A percentile compares a stretch with the other conserved stretches of the same genome.
phyloP scores from a whole-genome alignment of 2,888 invertebrate genomes.

The Lycocerus yunnanus region DNA sequence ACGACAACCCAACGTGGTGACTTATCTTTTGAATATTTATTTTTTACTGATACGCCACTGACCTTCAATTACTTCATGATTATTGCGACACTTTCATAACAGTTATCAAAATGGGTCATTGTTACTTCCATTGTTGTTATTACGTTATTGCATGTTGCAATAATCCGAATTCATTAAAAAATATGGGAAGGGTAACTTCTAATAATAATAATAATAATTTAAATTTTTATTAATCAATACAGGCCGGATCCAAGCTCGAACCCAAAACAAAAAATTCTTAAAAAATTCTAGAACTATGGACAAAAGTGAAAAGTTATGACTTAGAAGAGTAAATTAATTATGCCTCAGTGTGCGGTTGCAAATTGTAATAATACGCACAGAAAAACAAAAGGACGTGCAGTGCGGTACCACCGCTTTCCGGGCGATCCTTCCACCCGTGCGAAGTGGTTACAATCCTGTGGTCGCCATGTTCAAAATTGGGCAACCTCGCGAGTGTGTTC shows the following conservation, averaged over 20 bases:
- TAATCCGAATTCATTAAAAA: background rate
- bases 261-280: background rate
- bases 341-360: constrained; percentile 65
- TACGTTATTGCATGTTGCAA: background rate
- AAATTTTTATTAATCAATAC: background rate
- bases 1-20: background rate
- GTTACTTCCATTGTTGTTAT: constrained; percentile 6
- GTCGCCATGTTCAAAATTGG: constrained; percentile 59
- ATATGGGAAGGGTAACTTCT: background rate
- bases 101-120: constrained; percentile 15
- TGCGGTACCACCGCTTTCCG: constrained; percentile 64
- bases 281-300: too few species aligned
- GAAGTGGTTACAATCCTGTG: constrained; percentile 61
- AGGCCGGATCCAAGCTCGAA: background rate
- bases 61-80: background rate
- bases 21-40: background rate
- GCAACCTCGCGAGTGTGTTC: constrained; percentile 63
- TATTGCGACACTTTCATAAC: constrained; percentile 1
- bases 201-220: too few species aligned
- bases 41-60: background rate
- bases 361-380: constrained; percentile 63
- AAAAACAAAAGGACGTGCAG: constrained; percentile 60
- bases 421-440: constrained; percentile 59
- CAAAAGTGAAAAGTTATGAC: background rate
- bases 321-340: constrained; percentile 35